Evolutionary conservation across 2,888 invertebrate species (phyloP), one percentile per base, ranked within the genome.

Genomic region (Microctonus aethiopoides): DNA sequence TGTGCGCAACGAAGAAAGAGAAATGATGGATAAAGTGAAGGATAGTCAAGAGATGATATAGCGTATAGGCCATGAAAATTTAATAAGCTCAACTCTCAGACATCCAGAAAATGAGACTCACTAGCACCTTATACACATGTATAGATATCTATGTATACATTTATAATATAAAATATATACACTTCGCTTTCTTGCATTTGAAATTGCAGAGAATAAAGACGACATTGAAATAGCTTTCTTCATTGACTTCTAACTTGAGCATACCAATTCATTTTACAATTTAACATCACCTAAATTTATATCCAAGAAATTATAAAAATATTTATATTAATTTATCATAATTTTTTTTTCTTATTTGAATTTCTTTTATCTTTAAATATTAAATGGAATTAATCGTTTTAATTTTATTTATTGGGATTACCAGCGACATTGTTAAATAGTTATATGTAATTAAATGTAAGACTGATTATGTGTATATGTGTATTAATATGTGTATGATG

Each of bases 61-160:
- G 69, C 57, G 36, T 67, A 60, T 71, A 65, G 60, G 69, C 46
- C 74, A 72, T 74, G 71, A 74, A 74, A 74, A 72, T 74, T 74
- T 72, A 70, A 74, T 74, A 70, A 74, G 64, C 62, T 46, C 70
- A 63, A 68, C 46, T 32, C 57, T 16, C 46, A 46, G 20, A 29
- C 62, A 41, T n/a, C 39, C 62, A 13, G 46, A 13, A 29, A 16
- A 51, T 46, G 22, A 26, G 51, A 62, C 24, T 62, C 26, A 62
- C 62, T 62, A 62, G 29, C 16, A 16, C 46, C 16, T 2, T 10
- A 36, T 36, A 36, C 36, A 36, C 10, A 36, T 10, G 10, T 36
- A 36, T 10, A 10, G 1, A 36, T 16, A 46, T 46, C 7, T 16
- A 46, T 16, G 9, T 6, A 46, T 46, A 46, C 46, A 16, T 46